Evolutionary conservation across 2,888 invertebrate species (phyloP).

Genomic region (Cataglyphis albicans): DNA sequence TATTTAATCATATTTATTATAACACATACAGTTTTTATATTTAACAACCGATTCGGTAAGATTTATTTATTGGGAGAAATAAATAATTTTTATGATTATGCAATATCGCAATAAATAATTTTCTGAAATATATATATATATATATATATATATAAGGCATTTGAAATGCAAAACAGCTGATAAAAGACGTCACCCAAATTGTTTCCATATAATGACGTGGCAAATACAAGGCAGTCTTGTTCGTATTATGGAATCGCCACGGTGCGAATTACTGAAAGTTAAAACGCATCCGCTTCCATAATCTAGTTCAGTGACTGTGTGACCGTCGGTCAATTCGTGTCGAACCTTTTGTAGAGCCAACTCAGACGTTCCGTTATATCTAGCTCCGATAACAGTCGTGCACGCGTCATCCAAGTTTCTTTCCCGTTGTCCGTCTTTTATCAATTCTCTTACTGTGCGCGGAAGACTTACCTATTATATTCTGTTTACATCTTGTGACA

Average conservation of each 20-base stretch:
- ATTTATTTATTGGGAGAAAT: background rate
- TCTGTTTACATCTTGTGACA: background rate
- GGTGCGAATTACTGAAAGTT: constrained; percentile 52
- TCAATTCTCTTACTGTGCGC: background rate
- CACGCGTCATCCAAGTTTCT: background rate
- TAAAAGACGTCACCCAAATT: background rate
- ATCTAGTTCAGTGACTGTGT: constrained; percentile 33
- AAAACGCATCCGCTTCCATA: constrained; percentile 39
- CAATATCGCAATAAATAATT: background rate
- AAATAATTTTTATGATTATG: background rate
- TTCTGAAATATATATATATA: background rate
- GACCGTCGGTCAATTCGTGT: constrained; percentile 32
- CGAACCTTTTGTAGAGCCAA: constrained; percentile 16
- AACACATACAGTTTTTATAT: background rate
- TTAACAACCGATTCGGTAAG: background rate
- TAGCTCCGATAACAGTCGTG: background rate
- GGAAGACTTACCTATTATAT: background rate
- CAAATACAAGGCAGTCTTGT: constrained; percentile 36
- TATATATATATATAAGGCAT: too few species aligned
- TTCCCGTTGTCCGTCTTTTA: background rate
- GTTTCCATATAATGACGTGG: constrained; percentile 6
- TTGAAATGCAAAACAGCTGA: background rate
- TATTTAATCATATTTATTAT: background rate
- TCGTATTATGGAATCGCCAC: constrained; percentile 19
- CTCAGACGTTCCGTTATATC: background rate